phyloP scores from a whole-genome alignment of 2,888 invertebrate species.

The Spisula solida region DNA sequence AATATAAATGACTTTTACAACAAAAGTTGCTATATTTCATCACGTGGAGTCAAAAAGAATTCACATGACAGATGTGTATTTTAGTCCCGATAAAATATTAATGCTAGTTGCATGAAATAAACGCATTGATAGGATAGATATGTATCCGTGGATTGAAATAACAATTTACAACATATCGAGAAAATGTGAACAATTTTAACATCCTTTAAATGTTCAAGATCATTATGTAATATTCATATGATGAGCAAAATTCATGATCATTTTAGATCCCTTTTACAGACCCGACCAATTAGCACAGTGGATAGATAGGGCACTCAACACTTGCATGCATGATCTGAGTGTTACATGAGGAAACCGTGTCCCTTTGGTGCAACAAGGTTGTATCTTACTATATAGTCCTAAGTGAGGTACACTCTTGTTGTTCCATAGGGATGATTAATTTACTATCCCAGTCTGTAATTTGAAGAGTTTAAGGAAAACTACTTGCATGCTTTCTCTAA shows the following conservation, averaged over 20 bases:
- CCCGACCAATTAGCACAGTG: no score
- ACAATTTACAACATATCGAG: not conserved
- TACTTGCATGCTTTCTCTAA: no score
- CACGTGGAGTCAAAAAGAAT: not conserved
- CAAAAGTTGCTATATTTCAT: not conserved
- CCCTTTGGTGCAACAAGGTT: no score
- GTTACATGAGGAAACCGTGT: no score
- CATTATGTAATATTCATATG: not conserved
- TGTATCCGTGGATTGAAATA: slow-evolving; percentile 8
- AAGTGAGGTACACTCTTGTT: no score
- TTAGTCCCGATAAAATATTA: slow-evolving; percentile 10
- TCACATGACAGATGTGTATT: slow-evolving; percentile 13
- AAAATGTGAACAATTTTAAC: slow-evolving; percentile 8
- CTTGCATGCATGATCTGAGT: no score
- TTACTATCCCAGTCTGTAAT: no score
- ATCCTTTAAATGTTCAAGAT: not conserved
- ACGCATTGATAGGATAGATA: not conserved
- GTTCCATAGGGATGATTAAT: no score
- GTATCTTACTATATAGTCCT: no score
- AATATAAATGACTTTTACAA: no score
- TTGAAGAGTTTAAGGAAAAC: no score
- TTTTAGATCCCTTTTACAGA: not conserved
- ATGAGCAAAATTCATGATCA: slow-evolving; percentile 1
- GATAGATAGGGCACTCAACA: no score
- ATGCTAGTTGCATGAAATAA: slow-evolving; percentile 16